These are phyloP conservation scores for Cephus pulcher DNA, from an alignment of 2,888 invertebrate species.

Conservation along the genomic window DNA sequence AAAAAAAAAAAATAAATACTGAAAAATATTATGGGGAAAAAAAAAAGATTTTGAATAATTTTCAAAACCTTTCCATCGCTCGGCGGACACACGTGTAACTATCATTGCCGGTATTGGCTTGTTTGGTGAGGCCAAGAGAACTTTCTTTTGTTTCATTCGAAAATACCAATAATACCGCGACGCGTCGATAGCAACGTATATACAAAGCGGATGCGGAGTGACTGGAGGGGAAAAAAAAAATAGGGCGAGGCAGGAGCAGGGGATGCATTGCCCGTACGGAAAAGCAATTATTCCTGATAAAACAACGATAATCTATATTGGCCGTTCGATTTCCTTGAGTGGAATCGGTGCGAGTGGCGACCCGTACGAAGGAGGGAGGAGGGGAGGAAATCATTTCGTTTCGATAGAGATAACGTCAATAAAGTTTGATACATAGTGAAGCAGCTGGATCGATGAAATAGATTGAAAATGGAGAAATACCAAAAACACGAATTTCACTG, in stretches of 20 bases:
- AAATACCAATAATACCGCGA: neutral
- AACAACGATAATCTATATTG: conserved; percentile 38
- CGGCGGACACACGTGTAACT: neutral
- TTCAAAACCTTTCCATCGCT: neutral
- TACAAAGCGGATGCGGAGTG: neutral
- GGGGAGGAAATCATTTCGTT: neutral
- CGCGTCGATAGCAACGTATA: conserved; percentile 22
- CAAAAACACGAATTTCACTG: neutral
- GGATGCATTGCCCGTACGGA: conserved; percentile 28
- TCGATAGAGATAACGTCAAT: neutral
- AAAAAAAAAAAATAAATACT: neutral
- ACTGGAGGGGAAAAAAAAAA: neutral
- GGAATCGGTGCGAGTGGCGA: neutral
- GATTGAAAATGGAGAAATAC: neutral
- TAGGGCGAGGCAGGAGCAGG: conserved; percentile 17
- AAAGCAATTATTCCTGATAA: conserved; percentile 35
- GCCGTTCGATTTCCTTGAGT: conserved; percentile 1
- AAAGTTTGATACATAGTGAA: neutral
- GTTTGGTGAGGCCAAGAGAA: neutral
- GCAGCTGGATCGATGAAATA: neutral
- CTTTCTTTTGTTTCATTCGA: neutral
- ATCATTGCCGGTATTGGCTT: neutral
- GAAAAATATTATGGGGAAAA: no score
- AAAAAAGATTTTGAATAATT: neutral
- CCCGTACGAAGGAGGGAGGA: neutral